A percentile compares a stretch with the other conserved stretches of the same genome.
Evolutionary conservation across 2,113 vertebrate species (phyloP).

Genomic region (Seriola aureovittata): DNA sequence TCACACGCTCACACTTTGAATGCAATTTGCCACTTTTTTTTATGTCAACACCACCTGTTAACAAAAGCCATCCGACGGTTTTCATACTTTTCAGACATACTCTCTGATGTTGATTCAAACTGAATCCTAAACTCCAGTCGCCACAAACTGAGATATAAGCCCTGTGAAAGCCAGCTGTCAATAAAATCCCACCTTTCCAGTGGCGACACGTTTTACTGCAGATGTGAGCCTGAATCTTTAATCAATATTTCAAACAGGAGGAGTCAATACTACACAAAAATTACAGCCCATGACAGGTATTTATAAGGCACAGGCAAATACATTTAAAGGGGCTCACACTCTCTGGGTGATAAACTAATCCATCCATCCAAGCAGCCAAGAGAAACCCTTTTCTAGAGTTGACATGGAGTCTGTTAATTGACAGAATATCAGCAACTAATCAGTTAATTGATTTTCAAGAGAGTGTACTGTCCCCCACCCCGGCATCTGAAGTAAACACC

Average conservation of each 20-base stretch:
- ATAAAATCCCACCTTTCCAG: constrained; percentile 15
- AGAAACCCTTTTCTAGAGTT: background rate
- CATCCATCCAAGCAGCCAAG: background rate
- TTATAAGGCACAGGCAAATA: background rate
- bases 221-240: background rate
- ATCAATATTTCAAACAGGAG: background rate
- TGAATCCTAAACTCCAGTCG: background rate
- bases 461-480: background rate
- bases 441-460: background rate
- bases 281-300: background rate
- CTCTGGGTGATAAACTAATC: background rate
- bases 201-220: background rate
- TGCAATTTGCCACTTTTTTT: constrained; percentile 5
- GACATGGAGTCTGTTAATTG: background rate
- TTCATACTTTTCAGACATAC: background rate
- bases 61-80: background rate
- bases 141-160: rapidly evolving
- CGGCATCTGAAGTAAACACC: constrained; percentile 17
- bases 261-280: background rate
- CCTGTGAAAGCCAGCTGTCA: background rate
- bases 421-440: background rate
- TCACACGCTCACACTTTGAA: constrained; percentile 17
- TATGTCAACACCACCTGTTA: background rate
- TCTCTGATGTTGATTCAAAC: background rate
- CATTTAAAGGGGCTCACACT: background rate